phyloP scores from a whole-genome alignment of 2,888 invertebrate species.

The Phlogophora meticulosa region DNA sequence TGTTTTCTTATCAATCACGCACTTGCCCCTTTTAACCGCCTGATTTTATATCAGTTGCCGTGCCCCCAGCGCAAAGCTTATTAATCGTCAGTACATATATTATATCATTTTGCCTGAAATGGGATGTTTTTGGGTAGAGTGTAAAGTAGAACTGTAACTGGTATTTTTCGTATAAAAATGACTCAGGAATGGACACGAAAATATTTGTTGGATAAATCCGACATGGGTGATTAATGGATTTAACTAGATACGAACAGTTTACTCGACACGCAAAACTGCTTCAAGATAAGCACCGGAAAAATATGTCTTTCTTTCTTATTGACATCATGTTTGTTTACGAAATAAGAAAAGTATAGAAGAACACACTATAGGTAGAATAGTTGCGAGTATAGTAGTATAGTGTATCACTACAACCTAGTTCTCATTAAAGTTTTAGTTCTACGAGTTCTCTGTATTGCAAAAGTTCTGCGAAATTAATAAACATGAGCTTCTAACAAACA shows the following conservation, averaged over 20 bases:
- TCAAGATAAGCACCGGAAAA: neutral
- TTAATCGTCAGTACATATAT: too few relatives aligned
- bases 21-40: neutral
- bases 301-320: neutral
- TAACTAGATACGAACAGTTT: too few relatives aligned
- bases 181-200: too few relatives aligned
- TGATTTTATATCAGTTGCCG: too few relatives aligned
- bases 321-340: slow-evolving; percentile 2
- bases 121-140: too few relatives aligned
- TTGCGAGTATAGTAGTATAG: neutral
- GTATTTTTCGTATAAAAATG: too few relatives aligned
- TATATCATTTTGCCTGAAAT: too few relatives aligned
- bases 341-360: neutral
- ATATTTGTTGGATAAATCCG: too few relatives aligned
- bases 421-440: slow-evolving; percentile 28
- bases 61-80: too few relatives aligned
- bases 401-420: slow-evolving; percentile 23
- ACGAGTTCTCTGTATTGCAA: slow-evolving; percentile 22
- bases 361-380: neutral
- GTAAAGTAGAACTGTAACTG: too few relatives aligned
- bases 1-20: neutral
- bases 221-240: too few relatives aligned
- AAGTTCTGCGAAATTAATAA: slow-evolving; percentile 41
- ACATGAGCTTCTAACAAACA: slow-evolving; percentile 7
- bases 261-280: neutral